Evolutionary conservation across 2,113 vertebrate species (phyloP).

Genomic region (Pseudorectes ferrugineus): DNA sequence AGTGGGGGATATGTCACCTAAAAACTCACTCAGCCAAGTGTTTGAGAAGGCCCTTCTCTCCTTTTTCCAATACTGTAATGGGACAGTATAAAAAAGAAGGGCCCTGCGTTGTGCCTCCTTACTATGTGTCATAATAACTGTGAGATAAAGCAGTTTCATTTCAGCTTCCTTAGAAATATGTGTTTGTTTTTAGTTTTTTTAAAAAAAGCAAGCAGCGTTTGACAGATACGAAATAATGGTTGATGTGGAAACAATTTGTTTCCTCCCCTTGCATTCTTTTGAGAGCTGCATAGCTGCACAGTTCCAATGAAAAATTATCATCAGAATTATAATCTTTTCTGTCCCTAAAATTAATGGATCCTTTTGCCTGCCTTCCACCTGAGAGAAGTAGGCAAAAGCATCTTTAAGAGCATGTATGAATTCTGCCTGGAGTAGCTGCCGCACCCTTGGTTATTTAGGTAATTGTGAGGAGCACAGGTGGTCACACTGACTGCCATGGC

Average conservation of each 20-base stretch:
- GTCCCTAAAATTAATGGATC: neutral
- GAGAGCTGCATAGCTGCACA: neutral
- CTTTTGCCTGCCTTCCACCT: neutral
- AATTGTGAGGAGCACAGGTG: neutral
- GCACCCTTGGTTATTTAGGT: accelerated
- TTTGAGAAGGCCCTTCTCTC: neutral
- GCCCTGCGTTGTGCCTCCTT: neutral
- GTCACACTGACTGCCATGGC: neutral
- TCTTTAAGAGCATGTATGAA: neutral
- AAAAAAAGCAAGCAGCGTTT: neutral
- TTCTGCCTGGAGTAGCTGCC: neutral
- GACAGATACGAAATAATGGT: neutral
- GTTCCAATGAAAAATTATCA: neutral
- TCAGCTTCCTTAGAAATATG: conserved; percentile 32
- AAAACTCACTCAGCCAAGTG: neutral
- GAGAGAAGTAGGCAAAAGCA: neutral
- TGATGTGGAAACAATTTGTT: neutral
- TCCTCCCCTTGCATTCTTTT: neutral
- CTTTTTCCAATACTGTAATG: neutral
- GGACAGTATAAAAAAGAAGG: neutral
- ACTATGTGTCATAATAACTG: neutral
- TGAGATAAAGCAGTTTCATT: neutral
- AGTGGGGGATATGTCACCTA: neutral
- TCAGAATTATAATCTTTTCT: neutral
- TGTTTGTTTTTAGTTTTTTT: neutral